Conservation (phyloP, 2,113 vertebrate species). For the Piprites chloris region DNA sequence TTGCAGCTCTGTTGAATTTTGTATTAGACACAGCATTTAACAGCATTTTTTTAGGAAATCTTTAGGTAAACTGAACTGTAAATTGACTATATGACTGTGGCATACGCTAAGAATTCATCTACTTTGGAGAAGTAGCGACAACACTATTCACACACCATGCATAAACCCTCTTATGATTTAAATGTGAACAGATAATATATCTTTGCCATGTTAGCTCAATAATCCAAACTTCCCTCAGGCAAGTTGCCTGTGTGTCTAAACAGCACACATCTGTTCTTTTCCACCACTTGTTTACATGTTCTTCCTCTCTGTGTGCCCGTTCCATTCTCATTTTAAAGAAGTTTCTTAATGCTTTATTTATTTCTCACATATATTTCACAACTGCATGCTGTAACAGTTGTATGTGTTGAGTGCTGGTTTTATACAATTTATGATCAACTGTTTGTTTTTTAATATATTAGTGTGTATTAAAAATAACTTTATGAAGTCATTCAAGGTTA, state of each 20-base stretch:
- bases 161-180: neutral
- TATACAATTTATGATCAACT: neutral
- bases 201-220: constrained; percentile 12
- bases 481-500: constrained; percentile 36
- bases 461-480: neutral
- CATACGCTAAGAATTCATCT: neutral
- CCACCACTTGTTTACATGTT: constrained; percentile 38
- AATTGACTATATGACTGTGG: neutral
- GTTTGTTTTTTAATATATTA: neutral
- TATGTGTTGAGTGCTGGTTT: neutral
- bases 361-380: neutral
- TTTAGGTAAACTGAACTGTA: neutral
- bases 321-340: neutral
- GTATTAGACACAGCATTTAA: neutral
- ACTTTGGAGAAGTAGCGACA: neutral
- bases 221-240: constrained; percentile 26
- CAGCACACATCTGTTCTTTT: constrained; percentile 54
- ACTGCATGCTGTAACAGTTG: neutral
- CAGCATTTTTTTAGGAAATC: neutral
- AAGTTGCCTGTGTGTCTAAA: constrained; percentile 19
- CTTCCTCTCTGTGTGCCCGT: neutral
- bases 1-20: neutral
- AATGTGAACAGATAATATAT: constrained; percentile 12
- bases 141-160: neutral
- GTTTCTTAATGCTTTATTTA: constrained; percentile 11